Evolutionary conservation across 2,888 invertebrate genomes (phyloP).

Genomic region (Ectropis crepuscularia): DNA sequence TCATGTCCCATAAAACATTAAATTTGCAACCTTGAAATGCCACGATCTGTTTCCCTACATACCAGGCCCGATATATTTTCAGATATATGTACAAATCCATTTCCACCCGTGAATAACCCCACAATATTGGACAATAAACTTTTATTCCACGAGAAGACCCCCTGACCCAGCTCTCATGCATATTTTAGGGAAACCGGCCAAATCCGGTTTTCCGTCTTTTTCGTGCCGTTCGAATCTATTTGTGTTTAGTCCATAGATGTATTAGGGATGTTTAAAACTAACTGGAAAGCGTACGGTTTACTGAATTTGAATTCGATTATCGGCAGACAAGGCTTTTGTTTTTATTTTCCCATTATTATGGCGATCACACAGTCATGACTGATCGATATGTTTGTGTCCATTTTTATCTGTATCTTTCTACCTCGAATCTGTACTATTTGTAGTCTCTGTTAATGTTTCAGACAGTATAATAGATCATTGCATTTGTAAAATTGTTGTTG

Average conservation of each 20-base stretch:
- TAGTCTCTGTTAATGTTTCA: too few species aligned
- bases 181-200: slow-evolving; percentile 64
- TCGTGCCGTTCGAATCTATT: slow-evolving; percentile 49
- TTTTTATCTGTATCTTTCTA: too few species aligned
- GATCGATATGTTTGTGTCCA: too few species aligned
- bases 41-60: background rate
- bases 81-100: slow-evolving; percentile 43
- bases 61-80: slow-evolving; percentile 26
- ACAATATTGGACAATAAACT: slow-evolving; percentile 56
- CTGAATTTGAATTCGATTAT: too few species aligned
- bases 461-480: too few species aligned
- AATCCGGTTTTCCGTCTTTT: slow-evolving; percentile 51
- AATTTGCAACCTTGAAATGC: background rate
- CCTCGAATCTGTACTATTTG: too few species aligned
- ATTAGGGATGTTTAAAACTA: background rate
- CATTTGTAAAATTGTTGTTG: too few species aligned
- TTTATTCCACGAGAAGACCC: slow-evolving; percentile 60
- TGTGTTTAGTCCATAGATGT: slow-evolving; percentile 30
- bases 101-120: slow-evolving; percentile 45
- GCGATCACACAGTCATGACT: too few species aligned
- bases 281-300: background rate
- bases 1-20: background rate
- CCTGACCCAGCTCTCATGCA: slow-evolving; percentile 63
- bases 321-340: too few species aligned
- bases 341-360: too few species aligned